A percentile compares a stretch with the other conserved stretches of the same genome.
These are phyloP conservation scores for Pyrocephalus nanus DNA, from an alignment of 2,797 vertebrate species.

Conservation along the genomic window DNA sequence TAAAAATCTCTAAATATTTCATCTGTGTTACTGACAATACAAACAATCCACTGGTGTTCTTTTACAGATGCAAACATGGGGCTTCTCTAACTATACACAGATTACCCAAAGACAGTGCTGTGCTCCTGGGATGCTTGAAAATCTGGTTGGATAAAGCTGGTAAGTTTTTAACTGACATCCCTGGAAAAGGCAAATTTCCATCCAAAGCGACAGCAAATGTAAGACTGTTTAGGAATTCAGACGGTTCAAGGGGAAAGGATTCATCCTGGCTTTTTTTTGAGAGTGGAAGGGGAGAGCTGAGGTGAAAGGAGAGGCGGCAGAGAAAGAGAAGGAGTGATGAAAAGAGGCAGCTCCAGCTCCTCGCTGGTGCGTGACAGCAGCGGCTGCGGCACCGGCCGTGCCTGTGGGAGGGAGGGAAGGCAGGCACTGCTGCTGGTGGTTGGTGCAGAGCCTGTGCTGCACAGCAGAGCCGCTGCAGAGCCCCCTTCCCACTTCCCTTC, in stretches of 20 bases:
- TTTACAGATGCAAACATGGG: not conserved
- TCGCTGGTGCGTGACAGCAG: not conserved
- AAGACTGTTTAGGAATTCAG: not conserved
- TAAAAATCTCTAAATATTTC: not conserved
- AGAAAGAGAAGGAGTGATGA: not conserved
- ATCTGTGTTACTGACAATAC: not conserved
- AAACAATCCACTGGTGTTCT: not conserved
- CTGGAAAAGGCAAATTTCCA: not conserved
- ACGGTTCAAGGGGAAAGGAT: not conserved
- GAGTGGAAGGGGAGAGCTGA: not conserved
- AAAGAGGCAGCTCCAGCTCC: not conserved
- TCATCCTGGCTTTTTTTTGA: rapidly evolving
- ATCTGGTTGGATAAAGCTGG: not conserved
- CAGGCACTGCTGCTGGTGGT: not conserved
- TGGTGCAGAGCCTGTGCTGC: not conserved
- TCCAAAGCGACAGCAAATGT: not conserved
- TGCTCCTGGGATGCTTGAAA: not conserved
- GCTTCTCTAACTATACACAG: not conserved
- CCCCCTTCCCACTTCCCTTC: not conserved
- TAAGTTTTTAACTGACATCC: too few species aligned
- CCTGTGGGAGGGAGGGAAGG: not conserved
- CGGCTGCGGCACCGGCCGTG: not conserved
- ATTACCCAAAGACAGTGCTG: not conserved
- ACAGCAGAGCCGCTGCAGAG: not conserved
- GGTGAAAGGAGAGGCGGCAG: not conserved